A percentile compares a stretch with the other conserved stretches of the same genome.
Evolutionary conservation across 2,113 vertebrate species (phyloP).

Genomic region (Merops nubicus): DNA sequence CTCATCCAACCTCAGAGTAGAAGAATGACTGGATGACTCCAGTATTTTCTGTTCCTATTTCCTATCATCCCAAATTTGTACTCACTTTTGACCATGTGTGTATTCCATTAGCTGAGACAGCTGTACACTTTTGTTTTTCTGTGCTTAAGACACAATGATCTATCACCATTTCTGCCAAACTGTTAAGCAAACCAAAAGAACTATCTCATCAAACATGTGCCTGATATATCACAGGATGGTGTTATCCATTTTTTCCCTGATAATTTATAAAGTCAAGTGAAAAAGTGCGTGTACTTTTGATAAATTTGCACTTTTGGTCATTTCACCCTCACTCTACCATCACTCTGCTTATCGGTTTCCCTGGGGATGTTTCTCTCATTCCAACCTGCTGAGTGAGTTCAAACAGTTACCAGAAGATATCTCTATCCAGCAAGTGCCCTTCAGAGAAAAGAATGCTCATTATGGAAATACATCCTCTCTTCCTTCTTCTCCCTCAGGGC

Average conservation of each 20-base stretch:
- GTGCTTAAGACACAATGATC: background rate
- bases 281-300: background rate
- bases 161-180: background rate
- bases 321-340: background rate
- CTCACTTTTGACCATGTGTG: background rate
- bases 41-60: background rate
- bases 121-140: background rate
- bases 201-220: background rate
- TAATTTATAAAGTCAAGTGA: background rate
- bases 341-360: background rate
- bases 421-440: background rate
- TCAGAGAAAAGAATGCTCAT: background rate
- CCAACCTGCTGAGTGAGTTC: background rate
- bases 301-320: background rate
- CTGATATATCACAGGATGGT: background rate
- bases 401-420: background rate
- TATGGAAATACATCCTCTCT: background rate
- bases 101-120: background rate
- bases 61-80: background rate
- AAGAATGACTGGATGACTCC: background rate
- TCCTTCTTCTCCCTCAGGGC: background rate
- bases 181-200: background rate
- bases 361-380: background rate
- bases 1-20: background rate
- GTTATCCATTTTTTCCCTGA: background rate